Conservation (phyloP, 2,888 invertebrate species). For the Clostera curtula region DNA sequence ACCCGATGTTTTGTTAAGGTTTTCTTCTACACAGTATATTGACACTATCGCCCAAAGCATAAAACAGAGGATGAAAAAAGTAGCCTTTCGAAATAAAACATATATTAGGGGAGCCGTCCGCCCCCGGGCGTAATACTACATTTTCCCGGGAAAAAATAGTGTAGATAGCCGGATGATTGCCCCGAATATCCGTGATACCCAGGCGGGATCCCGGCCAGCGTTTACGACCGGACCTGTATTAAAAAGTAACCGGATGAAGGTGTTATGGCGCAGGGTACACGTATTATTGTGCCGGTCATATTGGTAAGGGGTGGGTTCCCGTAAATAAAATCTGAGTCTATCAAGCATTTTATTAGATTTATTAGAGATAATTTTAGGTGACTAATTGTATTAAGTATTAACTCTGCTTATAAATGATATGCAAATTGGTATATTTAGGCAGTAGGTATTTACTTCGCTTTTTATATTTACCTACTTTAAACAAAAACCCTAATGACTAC, state of each 20-base stretch:
- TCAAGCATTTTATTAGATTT: no score
- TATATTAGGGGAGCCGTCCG: constrained; percentile 35
- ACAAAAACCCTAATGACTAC: no score
- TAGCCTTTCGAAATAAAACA: constrained; percentile 50
- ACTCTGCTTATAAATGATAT: neutral
- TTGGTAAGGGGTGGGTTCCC: constrained; percentile 1
- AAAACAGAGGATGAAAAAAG: no score
- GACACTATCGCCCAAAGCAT: no score
- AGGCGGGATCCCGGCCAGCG: constrained; percentile 28
- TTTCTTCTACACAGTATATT: no score
- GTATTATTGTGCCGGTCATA: constrained; percentile 23
- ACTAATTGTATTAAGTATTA: no score
- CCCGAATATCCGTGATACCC: constrained; percentile 57
- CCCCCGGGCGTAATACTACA: constrained; percentile 42
- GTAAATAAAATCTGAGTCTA: no score
- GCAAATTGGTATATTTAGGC: no score
- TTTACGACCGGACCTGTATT: constrained; percentile 60
- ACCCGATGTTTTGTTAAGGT: no score
- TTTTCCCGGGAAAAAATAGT: constrained; percentile 63
- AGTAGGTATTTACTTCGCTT: no score
- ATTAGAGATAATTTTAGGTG: no score
- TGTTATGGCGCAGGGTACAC: constrained; percentile 18
- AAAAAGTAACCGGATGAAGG: constrained; percentile 49
- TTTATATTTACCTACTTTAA: no score
- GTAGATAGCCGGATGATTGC: constrained; percentile 65